Percentiles rank a stretch among this genome's conserved stretches.
These are phyloP conservation scores for Orgyia antiqua DNA, from an alignment of 2,888 invertebrate genomes.

Conservation along the genomic window DNA sequence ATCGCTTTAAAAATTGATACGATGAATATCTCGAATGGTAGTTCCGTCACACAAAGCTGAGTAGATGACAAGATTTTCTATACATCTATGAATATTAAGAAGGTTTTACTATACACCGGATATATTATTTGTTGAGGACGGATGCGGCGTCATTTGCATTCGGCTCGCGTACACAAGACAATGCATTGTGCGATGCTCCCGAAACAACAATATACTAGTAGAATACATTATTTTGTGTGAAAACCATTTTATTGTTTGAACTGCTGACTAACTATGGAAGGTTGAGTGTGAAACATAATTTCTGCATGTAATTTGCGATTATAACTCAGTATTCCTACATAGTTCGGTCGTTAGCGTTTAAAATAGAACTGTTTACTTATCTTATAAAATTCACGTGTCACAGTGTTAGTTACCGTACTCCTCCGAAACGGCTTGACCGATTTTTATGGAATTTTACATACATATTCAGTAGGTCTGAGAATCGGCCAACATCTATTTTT, in stretches of 20 bases:
- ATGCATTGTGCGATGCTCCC: conserved; percentile 19
- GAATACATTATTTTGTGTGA: conserved; percentile 15
- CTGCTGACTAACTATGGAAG: not conserved
- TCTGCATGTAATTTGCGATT: not conserved
- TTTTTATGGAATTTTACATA: too few species aligned
- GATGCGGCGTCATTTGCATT: conserved; percentile 68
- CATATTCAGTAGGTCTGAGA: too few species aligned
- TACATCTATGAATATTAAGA: conserved; percentile 19
- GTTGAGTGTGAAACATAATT: not conserved
- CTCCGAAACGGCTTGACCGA: too few species aligned
- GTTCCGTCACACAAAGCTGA: not conserved
- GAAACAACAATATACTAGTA: conserved; percentile 15
- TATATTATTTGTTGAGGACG: conserved; percentile 57
- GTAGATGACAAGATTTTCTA: conserved; percentile 14
- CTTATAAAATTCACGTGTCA: too few species aligned
- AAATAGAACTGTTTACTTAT: too few species aligned
- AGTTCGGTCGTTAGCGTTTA: too few species aligned
- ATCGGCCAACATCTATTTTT: too few species aligned
- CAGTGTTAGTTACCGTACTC: too few species aligned
- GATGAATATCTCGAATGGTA: too few species aligned
- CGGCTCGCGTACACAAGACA: conserved; percentile 40
- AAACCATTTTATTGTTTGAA: conserved; percentile 1
- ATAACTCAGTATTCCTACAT: too few species aligned
- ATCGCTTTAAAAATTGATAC: too few species aligned
- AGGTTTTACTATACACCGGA: conserved; percentile 49